Conservation (phyloP, 2,888 invertebrate genomes). For the Microctonus hyperodae region DNA sequence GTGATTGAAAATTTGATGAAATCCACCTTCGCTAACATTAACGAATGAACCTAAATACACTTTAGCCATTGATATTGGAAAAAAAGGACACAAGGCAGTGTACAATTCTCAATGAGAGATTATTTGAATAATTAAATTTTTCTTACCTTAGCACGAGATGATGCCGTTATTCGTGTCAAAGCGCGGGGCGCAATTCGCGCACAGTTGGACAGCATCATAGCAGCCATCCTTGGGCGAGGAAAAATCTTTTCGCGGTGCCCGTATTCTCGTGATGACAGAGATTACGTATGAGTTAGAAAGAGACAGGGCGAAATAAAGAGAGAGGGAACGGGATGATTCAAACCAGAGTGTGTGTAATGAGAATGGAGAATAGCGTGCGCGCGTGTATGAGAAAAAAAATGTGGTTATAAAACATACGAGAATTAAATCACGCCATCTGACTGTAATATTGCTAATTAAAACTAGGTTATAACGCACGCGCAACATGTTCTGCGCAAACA, state of each 20-base stretch:
- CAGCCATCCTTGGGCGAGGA: slow-evolving; percentile 52
- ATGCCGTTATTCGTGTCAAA: slow-evolving; percentile 52
- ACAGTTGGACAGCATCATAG: slow-evolving; percentile 59
- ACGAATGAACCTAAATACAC: neutral
- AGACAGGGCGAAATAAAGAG: slow-evolving; percentile 4
- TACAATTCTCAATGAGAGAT: neutral
- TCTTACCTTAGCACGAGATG: slow-evolving; percentile 55
- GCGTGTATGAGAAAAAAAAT: neutral
- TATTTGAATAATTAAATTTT: neutral
- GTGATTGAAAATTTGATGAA: neutral
- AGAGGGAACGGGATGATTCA: slow-evolving; percentile 16
- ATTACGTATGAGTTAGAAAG: neutral
- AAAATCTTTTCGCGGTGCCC: slow-evolving; percentile 23
- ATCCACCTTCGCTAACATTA: neutral
- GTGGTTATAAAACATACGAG: neutral
- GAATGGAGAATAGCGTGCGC: no score
- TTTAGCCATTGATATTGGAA: neutral
- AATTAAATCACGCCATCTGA: no score
- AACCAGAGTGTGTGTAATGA: slow-evolving; percentile 16
- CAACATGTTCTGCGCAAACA: neutral
- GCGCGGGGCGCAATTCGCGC: slow-evolving; percentile 57
- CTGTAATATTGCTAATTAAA: neutral
- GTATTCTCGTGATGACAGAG: slow-evolving; percentile 41
- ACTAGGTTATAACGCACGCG: no score
- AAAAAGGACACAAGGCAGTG: neutral